Percentiles rank a stretch among this genome's conserved stretches.
These are phyloP conservation scores for Dichetophora obliterata DNA, from an alignment of 2,888 invertebrate genomes.

Conservation along the genomic window DNA sequence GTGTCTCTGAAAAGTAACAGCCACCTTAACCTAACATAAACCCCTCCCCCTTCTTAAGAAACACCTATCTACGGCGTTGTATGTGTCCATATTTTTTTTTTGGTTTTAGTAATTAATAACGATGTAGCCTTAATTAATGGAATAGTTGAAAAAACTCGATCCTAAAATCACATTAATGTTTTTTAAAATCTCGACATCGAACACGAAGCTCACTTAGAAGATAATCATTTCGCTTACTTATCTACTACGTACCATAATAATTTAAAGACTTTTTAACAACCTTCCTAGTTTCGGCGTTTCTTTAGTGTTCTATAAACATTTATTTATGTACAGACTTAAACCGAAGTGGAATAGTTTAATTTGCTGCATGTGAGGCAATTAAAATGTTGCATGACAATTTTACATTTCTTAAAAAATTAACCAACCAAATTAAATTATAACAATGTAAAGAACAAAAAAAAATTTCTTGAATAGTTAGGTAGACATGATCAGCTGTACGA, in stretches of 20 bases:
- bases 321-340: not conserved
- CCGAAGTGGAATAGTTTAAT: no score
- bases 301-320: slow-evolving; percentile 1
- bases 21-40: no score
- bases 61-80: no score
- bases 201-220: not conserved
- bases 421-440: slow-evolving; percentile 50
- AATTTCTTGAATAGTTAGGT: slow-evolving; percentile 36
- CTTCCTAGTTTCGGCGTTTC: not conserved
- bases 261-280: slow-evolving; percentile 3
- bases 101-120: no score
- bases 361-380: not conserved
- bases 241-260: not conserved
- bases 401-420: slow-evolving; percentile 58
- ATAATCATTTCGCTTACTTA: not conserved
- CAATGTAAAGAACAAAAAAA: slow-evolving; percentile 6
- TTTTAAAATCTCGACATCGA: no score
- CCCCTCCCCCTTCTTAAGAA: no score
- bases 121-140: no score
- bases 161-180: no score
- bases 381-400: slow-evolving; percentile 48
- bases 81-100: no score
- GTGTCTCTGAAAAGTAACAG: no score
- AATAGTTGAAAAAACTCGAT: no score
- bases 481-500: no score